Conservation (phyloP, 2,113 vertebrate species). For the Oceanodroma tethys region DNA sequence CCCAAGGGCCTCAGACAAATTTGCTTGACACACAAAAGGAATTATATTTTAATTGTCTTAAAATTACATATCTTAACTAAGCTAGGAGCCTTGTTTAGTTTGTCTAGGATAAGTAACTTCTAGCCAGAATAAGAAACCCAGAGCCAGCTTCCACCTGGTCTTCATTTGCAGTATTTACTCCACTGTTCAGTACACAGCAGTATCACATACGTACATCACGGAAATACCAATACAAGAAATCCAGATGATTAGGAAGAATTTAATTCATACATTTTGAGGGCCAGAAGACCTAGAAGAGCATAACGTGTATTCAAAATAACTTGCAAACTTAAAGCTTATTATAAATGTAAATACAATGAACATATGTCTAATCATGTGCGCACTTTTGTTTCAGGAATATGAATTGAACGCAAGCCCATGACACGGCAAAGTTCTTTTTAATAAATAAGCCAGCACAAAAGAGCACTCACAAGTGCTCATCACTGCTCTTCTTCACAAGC, state of each 20-base stretch:
- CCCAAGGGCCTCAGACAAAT: neutral
- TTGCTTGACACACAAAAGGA: neutral
- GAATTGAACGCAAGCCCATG: neutral
- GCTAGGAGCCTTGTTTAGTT: neutral
- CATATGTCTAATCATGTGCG: neutral
- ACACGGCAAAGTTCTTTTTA: neutral
- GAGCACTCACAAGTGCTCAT: neutral
- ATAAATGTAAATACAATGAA: neutral
- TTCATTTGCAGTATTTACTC: neutral
- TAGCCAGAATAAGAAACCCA: neutral
- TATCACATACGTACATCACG: rapidly evolving
- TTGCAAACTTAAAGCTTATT: neutral
- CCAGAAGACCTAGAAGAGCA: neutral
- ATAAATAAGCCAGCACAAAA: neutral
- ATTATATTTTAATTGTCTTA: neutral
- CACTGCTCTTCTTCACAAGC: neutral
- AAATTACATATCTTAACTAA: neutral
- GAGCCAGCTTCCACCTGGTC: neutral
- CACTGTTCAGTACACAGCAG: neutral
- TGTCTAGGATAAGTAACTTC: neutral
- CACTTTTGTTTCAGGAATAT: neutral
- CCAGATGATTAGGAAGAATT: neutral
- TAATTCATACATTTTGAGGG: neutral
- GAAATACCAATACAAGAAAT: neutral
- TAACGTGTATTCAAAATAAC: neutral